phyloP scores from a whole-genome alignment of 2,113 vertebrate species.

The Salvelinus fontinalis region DNA sequence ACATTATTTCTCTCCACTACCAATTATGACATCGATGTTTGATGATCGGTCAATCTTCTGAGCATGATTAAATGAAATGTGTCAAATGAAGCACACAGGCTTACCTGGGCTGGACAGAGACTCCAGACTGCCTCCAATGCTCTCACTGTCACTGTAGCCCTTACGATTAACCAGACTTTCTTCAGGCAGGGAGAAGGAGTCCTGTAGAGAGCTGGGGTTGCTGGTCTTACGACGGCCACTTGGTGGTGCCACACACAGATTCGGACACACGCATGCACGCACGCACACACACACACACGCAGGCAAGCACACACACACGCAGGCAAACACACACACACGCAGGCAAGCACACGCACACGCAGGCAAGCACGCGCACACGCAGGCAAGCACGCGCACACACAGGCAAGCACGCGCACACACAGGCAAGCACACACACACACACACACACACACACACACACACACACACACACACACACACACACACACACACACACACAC shows the following conservation, averaged over 20 bases:
- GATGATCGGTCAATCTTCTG: no score
- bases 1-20: not conserved
- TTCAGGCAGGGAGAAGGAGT: conserved; percentile 48
- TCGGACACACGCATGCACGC: not conserved
- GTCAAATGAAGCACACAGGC: not conserved
- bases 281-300: no score
- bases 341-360: conserved; percentile 9
- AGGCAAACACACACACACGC: no score
- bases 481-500: no score
- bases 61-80: not conserved
- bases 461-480: no score
- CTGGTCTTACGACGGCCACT: conserved; percentile 62
- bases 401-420: no score
- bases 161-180: conserved; percentile 52
- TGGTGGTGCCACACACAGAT: conserved; percentile 29
- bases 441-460: conserved; percentile 17
- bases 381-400: no score
- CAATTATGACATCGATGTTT: not conserved
- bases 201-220: conserved; percentile 43
- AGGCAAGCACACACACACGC: no score
- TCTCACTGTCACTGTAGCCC: conserved; percentile 79
- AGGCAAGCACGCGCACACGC: no score
- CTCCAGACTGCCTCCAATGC: conserved; percentile 80
- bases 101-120: conserved; percentile 87
- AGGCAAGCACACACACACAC: no score